phyloP scores from a whole-genome alignment of 1,140 invertebrate genomes.

The Saccostrea cuccullata region DNA sequence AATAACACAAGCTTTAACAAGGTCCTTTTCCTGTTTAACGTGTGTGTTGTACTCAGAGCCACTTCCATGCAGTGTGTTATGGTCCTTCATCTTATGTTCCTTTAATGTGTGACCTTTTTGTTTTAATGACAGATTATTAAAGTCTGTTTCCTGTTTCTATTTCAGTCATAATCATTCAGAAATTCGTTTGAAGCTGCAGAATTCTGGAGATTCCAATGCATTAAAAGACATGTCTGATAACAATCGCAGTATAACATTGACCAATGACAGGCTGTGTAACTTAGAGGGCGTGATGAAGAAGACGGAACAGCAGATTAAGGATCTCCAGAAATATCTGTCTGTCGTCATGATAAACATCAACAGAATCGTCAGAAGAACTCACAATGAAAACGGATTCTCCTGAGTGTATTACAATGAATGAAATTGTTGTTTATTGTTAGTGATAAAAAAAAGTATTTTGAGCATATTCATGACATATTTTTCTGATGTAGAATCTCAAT shows the following conservation, averaged over 20 bases:
- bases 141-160: constrained; percentile 24
- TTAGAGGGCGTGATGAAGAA: constrained; percentile 58
- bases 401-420: background rate
- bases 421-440: background rate
- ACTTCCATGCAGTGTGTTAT: no score
- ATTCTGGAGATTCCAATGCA: constrained; percentile 46
- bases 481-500: background rate
- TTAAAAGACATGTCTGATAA: constrained; percentile 50
- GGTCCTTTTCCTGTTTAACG: no score
- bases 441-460: background rate
- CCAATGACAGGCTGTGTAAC: constrained; percentile 48
- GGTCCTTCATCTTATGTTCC: no score
- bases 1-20: no score
- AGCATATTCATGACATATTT: background rate
- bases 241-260: constrained; percentile 37
- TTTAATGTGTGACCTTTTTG: no score
- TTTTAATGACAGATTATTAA: no score
- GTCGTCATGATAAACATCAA: constrained; percentile 51
- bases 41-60: no score
- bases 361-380: constrained; percentile 40
- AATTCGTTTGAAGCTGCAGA: constrained; percentile 57
- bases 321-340: constrained; percentile 55
- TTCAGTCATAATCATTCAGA: constrained; percentile 61
- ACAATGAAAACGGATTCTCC: constrained; percentile 17
- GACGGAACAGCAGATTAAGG: constrained; percentile 61